phyloP scores from a whole-genome alignment of 2,888 invertebrate genomes.

The Drosophila flavopinicola region DNA sequence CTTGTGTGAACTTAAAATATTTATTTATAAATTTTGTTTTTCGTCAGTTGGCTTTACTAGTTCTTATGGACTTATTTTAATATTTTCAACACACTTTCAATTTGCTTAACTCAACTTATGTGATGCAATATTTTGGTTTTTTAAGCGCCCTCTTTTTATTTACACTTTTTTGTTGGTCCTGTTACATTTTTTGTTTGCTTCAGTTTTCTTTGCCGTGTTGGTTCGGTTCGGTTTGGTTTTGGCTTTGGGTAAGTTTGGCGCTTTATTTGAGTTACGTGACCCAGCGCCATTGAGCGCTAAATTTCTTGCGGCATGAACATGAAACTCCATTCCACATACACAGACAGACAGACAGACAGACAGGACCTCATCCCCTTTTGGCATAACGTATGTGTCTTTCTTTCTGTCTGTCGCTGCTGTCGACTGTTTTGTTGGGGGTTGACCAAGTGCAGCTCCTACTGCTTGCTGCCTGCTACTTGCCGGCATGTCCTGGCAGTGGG shows the following conservation, averaged over 20 bases:
- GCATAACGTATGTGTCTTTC: conserved; percentile 40
- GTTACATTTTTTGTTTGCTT: conserved; percentile 4
- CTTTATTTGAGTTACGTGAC: conserved; percentile 79
- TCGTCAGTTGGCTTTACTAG: background rate
- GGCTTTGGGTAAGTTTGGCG: conserved; percentile 62
- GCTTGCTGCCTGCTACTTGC: conserved; percentile 18
- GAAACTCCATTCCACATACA: conserved; percentile 49
- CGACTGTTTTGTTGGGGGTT: conserved; percentile 46
- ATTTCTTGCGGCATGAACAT: conserved; percentile 78
- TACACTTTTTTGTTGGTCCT: background rate
- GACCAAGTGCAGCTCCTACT: conserved; percentile 53
- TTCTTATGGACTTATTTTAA: conserved; percentile 3
- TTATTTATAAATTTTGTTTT: background rate
- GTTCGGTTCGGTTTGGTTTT: conserved; percentile 27
- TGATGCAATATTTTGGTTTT: conserved; percentile 13
- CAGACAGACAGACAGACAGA: conserved; percentile 35
- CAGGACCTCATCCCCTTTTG: conserved; percentile 15
- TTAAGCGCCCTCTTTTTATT: no score
- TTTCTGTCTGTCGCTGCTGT: conserved; percentile 41
- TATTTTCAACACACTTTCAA: conserved; percentile 49
- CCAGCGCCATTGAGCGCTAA: conserved; percentile 72
- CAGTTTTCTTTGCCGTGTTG: conserved; percentile 25
- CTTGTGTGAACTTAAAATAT: background rate
- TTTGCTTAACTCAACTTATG: conserved; percentile 34
- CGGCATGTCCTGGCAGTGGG: conserved; percentile 23